Conservation (phyloP, 2,797 vertebrate genomes). For the Chrosomus eos region DNA sequence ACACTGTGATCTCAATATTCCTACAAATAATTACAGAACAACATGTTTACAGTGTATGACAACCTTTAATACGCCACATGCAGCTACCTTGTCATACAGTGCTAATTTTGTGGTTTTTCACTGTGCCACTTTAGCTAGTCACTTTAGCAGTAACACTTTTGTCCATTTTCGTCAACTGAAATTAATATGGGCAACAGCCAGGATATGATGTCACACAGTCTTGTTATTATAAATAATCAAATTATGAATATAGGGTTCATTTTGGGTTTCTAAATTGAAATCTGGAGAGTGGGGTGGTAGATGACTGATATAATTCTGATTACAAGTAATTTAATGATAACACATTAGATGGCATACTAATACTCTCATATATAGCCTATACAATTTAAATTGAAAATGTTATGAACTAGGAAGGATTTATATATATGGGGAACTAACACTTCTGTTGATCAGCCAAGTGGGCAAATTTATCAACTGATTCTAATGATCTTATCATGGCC, state of each 20-base stretch:
- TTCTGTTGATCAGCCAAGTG: neutral
- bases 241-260: neutral
- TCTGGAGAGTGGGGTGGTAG: neutral
- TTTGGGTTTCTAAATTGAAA: neutral
- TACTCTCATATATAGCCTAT: neutral
- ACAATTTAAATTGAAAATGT: neutral
- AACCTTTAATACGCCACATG: neutral
- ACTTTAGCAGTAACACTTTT: neutral
- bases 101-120: neutral
- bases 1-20: neutral
- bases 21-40: conserved; percentile 1
- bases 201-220: neutral
- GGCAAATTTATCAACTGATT: neutral
- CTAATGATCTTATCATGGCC: neutral
- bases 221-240: neutral
- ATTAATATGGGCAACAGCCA: neutral
- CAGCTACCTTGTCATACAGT: neutral
- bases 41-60: conserved; percentile 11
- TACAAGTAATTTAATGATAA: neutral
- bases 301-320: neutral
- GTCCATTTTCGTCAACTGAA: neutral
- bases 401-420: neutral
- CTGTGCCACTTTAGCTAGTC: neutral
- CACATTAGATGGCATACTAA: neutral
- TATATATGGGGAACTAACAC: neutral